phyloP scores from a whole-genome alignment of 2,797 vertebrate genomes.

The Psittacula echo region DNA sequence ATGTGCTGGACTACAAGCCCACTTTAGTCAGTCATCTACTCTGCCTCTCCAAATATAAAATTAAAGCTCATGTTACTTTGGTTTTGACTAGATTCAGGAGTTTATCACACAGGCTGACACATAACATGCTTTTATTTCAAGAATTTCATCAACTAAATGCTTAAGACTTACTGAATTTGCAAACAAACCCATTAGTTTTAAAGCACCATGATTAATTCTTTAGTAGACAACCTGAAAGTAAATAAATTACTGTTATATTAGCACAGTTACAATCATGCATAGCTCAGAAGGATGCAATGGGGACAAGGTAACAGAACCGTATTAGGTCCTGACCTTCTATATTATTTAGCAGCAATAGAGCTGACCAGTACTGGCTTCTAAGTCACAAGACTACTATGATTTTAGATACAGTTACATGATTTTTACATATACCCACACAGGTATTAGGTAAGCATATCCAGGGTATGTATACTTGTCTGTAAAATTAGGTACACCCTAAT shows the following conservation, averaged over 20 bases:
- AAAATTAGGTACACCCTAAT: neutral
- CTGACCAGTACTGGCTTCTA: neutral
- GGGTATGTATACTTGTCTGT: rapidly evolving
- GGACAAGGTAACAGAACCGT: neutral
- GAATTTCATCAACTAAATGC: neutral
- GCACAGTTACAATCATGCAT: neutral
- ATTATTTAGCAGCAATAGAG: neutral
- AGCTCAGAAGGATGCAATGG: rapidly evolving
- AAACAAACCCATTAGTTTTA: neutral
- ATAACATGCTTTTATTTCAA: neutral
- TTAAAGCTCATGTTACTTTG: neutral
- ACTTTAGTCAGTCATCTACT: neutral
- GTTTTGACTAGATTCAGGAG: neutral
- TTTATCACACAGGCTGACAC: neutral
- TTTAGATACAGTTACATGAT: neutral
- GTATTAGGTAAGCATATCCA: neutral
- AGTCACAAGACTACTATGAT: neutral
- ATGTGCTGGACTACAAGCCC: neutral
- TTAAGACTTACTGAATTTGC: neutral
- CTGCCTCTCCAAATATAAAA: neutral
- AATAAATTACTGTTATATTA: neutral
- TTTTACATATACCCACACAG: neutral
- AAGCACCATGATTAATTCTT: neutral
- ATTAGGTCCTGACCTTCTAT: neutral
- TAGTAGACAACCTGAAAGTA: neutral